These are phyloP conservation scores for Takifugu bimaculatus DNA, from an alignment of 2,113 vertebrate species.

Conservation along the genomic window DNA sequence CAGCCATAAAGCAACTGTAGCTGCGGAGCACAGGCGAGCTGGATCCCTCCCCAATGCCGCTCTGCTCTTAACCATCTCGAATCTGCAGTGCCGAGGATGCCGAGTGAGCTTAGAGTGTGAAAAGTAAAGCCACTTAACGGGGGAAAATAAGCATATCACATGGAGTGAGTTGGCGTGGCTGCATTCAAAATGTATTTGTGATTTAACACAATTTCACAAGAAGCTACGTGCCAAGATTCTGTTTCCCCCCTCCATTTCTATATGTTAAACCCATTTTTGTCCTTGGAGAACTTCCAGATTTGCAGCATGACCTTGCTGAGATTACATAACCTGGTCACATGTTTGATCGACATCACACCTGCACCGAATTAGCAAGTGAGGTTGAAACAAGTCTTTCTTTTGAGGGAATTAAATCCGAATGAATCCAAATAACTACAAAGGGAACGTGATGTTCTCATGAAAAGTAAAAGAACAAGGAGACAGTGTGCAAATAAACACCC, in stretches of 20 bases:
- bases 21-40: constrained; percentile 33
- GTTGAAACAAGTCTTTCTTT: neutral
- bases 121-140: constrained; percentile 55
- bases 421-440: no score
- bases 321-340: constrained; percentile 24
- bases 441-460: no score
- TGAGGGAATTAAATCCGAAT: no score
- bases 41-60: constrained; percentile 39
- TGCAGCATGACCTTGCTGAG: neutral
- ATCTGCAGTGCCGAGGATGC: constrained; percentile 52
- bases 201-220: constrained; percentile 33
- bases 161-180: constrained; percentile 34
- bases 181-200: constrained; percentile 35
- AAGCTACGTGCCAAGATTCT: constrained; percentile 10
- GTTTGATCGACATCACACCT: constrained; percentile 25
- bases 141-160: constrained; percentile 32
- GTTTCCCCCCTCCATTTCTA: neutral
- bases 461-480: no score
- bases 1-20: constrained; percentile 51
- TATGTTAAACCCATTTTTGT: neutral
- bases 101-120: constrained; percentile 41
- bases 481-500: neutral
- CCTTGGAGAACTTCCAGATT: neutral
- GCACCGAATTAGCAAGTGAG: constrained; percentile 9
- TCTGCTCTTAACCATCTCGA: constrained; percentile 52